These are phyloP conservation scores for Creontiades dilutus DNA, from an alignment of 2,888 invertebrate genomes.

Conservation along the genomic window DNA sequence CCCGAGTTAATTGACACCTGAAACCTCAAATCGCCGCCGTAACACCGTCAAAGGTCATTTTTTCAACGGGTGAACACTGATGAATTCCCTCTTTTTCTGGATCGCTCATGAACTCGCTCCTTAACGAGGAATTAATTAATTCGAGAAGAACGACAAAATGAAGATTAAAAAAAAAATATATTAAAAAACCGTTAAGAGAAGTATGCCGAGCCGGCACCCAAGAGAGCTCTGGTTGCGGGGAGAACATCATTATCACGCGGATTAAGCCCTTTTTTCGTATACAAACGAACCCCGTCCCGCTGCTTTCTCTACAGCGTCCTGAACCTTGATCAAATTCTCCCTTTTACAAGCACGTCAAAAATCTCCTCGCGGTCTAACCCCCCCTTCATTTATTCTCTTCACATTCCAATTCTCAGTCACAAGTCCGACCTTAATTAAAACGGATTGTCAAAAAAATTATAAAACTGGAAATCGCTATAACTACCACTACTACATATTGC, in stretches of 20 bases:
- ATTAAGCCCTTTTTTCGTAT: background rate
- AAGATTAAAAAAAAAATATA: too few species aligned
- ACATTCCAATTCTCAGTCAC: too few species aligned
- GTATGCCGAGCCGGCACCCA: background rate
- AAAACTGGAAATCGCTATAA: too few species aligned
- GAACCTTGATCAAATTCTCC: background rate
- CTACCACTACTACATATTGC: too few species aligned
- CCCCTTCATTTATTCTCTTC: background rate
- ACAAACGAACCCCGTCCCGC: conserved; percentile 1
- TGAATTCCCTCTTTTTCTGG: background rate
- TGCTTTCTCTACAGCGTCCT: background rate
- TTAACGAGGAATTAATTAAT: conserved; percentile 11
- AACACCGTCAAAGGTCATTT: background rate
- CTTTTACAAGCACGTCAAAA: background rate
- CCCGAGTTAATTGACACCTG: background rate
- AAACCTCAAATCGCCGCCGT: background rate
- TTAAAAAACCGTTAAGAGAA: background rate
- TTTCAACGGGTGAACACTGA: background rate
- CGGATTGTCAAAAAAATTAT: too few species aligned
- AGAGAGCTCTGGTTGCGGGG: background rate
- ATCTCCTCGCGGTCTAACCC: background rate
- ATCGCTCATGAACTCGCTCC: background rate
- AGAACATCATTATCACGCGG: conserved; percentile 7
- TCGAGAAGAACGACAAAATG: background rate
- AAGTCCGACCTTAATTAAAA: too few species aligned